Conservation (phyloP, 2,888 invertebrate species). For the Pyrochroa serraticornis region DNA sequence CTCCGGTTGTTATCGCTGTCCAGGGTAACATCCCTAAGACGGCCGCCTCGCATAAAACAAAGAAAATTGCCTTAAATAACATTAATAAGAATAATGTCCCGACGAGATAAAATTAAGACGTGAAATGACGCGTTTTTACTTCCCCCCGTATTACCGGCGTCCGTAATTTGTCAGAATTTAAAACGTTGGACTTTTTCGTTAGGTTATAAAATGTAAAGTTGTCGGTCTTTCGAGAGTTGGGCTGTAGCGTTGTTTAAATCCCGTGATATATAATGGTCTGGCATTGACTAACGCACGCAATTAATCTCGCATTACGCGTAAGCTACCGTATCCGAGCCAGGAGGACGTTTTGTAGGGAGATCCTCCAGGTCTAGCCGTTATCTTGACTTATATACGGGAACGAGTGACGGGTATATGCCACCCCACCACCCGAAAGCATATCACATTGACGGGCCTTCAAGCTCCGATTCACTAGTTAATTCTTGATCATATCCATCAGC, state of each 20-base stretch:
- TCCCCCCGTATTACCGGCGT: slow-evolving; percentile 14
- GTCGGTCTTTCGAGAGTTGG: slow-evolving; percentile 24
- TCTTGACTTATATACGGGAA: slow-evolving; percentile 13
- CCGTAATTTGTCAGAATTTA: slow-evolving; percentile 39
- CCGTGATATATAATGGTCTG: slow-evolving; percentile 51
- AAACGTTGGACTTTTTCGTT: slow-evolving; percentile 29
- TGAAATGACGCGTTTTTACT: slow-evolving; percentile 27
- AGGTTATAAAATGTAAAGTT: slow-evolving; percentile 30
- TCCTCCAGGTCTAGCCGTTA: slow-evolving; percentile 21
- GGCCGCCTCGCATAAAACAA: slow-evolving; percentile 13
- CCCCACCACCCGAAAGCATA: slow-evolving; percentile 9
- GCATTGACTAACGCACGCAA: slow-evolving; percentile 54
- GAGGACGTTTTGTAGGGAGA: slow-evolving; percentile 25
- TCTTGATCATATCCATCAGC: slow-evolving; percentile 20
- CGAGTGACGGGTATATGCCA: slow-evolving; percentile 9
- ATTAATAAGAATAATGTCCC: slow-evolving; percentile 26
- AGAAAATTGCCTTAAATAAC: slow-evolving; percentile 22
- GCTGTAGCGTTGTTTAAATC: slow-evolving; percentile 40
- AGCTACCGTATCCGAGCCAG: slow-evolving; percentile 32
- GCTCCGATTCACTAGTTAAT: slow-evolving; percentile 13
- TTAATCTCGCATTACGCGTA: slow-evolving; percentile 54
- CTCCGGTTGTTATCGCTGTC: slow-evolving; percentile 3
- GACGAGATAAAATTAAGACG: slow-evolving; percentile 31
- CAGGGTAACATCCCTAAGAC: slow-evolving; percentile 9
- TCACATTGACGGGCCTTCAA: slow-evolving; percentile 15